phyloP scores from a whole-genome alignment of 1,140 invertebrate species.

The Plutomurus gul region DNA sequence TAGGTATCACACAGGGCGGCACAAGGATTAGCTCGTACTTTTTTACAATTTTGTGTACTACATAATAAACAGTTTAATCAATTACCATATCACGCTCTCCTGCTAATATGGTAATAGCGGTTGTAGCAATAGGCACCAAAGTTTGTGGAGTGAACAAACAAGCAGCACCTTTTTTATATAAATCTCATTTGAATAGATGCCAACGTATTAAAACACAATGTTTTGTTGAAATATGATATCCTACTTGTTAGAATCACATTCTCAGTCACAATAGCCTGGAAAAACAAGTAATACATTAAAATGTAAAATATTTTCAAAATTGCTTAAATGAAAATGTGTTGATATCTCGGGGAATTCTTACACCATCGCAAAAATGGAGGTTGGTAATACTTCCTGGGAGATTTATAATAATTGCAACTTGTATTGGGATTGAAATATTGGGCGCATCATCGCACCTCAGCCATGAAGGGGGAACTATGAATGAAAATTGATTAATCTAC shows the following conservation, averaged over 20 bases:
- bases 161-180: neutral
- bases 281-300: too few relatives aligned
- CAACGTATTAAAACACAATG: neutral
- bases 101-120: neutral
- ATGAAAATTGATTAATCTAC: neutral
- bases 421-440: neutral
- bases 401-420: neutral
- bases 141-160: slow-evolving; percentile 5
- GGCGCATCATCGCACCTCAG: neutral
- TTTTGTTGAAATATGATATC: neutral
- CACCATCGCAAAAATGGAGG: neutral
- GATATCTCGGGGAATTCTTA: neutral
- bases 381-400: neutral
- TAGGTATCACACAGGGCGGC: neutral
- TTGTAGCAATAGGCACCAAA: neutral
- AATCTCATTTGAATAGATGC: neutral
- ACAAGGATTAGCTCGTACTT: neutral
- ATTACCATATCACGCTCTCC: neutral
- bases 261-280: neutral
- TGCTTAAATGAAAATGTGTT: neutral
- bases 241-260: neutral
- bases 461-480: neutral
- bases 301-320: neutral
- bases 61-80: too few relatives aligned
- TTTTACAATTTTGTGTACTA: neutral